These are phyloP conservation scores for Podargus strigoides DNA, from an alignment of 2,797 vertebrate genomes.

Conservation along the genomic window DNA sequence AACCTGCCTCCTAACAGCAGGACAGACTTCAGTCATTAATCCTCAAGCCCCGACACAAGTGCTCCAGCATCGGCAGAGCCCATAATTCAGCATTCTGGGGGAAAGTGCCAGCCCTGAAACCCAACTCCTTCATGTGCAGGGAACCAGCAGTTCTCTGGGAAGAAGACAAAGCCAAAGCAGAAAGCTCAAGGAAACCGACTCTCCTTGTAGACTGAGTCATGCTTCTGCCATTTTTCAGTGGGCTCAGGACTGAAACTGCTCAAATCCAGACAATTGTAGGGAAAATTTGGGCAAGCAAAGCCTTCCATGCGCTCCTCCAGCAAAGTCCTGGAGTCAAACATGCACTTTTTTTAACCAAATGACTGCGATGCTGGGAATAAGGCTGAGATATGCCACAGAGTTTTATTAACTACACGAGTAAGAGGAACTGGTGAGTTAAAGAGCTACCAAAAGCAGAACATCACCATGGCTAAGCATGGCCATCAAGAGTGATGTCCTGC, in stretches of 20 bases:
- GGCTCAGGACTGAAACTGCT: not conserved
- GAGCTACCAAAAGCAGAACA: not conserved
- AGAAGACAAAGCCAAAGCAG: not conserved
- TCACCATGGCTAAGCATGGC: not conserved
- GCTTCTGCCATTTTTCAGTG: not conserved
- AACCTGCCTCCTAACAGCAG: not conserved
- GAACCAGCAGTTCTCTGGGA: not conserved
- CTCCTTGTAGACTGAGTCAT: not conserved
- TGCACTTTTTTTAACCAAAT: not conserved
- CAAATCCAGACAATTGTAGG: not conserved
- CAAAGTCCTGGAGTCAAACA: not conserved
- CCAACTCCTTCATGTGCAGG: not conserved
- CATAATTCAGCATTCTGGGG: not conserved
- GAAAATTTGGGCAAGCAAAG: not conserved
- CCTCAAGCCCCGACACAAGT: not conserved
- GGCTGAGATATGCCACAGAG: not conserved
- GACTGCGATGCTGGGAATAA: not conserved
- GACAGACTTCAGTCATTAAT: not conserved
- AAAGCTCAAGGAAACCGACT: not conserved
- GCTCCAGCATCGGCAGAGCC: not conserved
- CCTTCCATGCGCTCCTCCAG: not conserved
- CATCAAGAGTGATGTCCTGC: not conserved
- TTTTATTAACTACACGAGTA: not conserved
- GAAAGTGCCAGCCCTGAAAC: slow-evolving; percentile 2
- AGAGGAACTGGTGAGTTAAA: not conserved